Evolutionary conservation across 2,113 vertebrate species (phyloP).

Genomic region (Colaptes auratus): DNA sequence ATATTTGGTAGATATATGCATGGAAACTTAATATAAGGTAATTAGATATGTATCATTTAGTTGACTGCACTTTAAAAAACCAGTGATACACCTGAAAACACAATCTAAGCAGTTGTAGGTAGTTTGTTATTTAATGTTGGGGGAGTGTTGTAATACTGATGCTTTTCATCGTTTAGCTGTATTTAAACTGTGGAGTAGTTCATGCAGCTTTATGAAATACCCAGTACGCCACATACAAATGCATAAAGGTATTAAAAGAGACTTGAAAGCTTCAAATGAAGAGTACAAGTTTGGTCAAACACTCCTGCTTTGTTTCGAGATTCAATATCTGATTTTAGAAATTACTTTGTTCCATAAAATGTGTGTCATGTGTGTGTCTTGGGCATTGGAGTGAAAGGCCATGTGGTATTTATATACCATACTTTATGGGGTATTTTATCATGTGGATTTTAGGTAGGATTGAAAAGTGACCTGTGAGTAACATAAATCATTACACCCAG

Average conservation of each 20-base stretch:
- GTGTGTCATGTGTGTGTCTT: neutral
- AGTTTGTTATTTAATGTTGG: neutral
- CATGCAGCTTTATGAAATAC: neutral
- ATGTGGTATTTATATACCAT: too few relatives aligned
- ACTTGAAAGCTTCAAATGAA: neutral
- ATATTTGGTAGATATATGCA: neutral
- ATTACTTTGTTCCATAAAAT: neutral
- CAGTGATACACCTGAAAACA: neutral
- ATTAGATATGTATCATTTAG: neutral
- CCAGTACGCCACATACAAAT: neutral
- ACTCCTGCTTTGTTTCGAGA: too few relatives aligned
- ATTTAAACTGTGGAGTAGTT: neutral
- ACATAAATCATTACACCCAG: neutral
- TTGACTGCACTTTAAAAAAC: neutral
- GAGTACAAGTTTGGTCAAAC: neutral
- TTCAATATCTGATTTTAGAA: neutral
- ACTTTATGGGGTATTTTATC: neutral
- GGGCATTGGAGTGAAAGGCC: neutral
- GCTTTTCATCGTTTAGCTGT: neutral
- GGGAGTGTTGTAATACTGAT: neutral
- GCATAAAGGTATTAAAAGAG: neutral
- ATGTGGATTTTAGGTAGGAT: neutral
- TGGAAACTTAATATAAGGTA: neutral
- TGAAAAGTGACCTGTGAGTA: neutral
- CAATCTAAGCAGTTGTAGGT: neutral